These are phyloP conservation scores for Ophioderma brevispina DNA, from an alignment of 35 echinoderm and acorn worm species.

Conservation along the genomic window DNA sequence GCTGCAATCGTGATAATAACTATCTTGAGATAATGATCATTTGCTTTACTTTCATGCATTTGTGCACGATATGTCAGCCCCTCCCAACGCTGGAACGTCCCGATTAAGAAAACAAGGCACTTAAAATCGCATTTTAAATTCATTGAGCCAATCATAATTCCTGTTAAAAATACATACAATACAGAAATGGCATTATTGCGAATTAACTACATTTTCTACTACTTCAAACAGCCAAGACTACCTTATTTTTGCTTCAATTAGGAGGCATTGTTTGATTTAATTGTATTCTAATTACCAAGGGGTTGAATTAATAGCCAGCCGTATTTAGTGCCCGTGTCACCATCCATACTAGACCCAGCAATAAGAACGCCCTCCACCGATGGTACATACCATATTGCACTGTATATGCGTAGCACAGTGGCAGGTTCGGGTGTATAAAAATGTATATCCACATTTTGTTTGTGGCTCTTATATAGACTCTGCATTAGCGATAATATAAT, in stretches of 20 bases:
- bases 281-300: no score
- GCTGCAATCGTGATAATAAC: not conserved
- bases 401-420: constrained; percentile 12
- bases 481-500: not conserved
- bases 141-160: not conserved
- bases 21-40: not conserved
- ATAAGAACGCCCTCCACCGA: not conserved
- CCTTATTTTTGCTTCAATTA: no score
- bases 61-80: not conserved
- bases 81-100: not conserved
- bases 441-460: not conserved
- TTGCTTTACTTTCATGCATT: not conserved
- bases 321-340: no score
- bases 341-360: not conserved
- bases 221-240: no score
- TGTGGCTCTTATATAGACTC: not conserved
- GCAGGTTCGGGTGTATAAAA: not conserved
- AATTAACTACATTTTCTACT: no score
- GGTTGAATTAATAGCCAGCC: no score
- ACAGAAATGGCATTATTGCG: no score
- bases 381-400: constrained; percentile 4
- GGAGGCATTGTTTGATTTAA: no score
- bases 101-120: not conserved
- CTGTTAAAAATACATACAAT: not conserved
- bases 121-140: not conserved